Conservation (phyloP, 2,113 vertebrate species). For the Etia nguti region DNA sequence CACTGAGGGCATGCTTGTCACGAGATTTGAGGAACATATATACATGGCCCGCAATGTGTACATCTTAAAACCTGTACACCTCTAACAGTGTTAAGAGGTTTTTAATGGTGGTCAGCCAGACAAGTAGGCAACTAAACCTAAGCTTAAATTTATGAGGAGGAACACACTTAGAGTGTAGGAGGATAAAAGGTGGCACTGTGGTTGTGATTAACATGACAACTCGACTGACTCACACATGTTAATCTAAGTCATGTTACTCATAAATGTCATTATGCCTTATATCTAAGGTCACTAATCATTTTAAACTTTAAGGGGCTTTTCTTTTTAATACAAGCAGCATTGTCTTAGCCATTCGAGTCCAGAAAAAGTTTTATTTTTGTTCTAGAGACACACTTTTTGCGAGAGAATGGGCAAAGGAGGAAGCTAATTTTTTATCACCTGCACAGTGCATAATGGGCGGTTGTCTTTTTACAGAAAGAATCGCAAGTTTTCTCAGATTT, state of each 20-base stretch:
- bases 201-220: slow-evolving; percentile 41
- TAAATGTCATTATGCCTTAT: slow-evolving; percentile 59
- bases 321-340: not conserved
- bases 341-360: slow-evolving; percentile 31
- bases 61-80: slow-evolving; percentile 20
- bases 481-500: not conserved
- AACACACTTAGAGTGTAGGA: slow-evolving; percentile 4
- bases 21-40: slow-evolving; percentile 58
- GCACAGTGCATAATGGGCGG: not conserved
- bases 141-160: not conserved
- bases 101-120: slow-evolving; percentile 35
- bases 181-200: slow-evolving; percentile 39
- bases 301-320: slow-evolving; percentile 17
- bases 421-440: not conserved
- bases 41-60: not conserved
- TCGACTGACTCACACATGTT: slow-evolving; percentile 40
- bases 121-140: slow-evolving; percentile 7
- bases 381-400: not conserved
- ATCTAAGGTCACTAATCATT: slow-evolving; percentile 43
- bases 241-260: slow-evolving; percentile 64
- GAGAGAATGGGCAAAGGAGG: not conserved
- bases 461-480: not conserved
- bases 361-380: slow-evolving; percentile 7
- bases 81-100: slow-evolving; percentile 24
- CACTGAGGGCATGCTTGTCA: slow-evolving; percentile 51